phyloP scores from a whole-genome alignment of 1,140 invertebrate species.

The Heliconius himera region DNA sequence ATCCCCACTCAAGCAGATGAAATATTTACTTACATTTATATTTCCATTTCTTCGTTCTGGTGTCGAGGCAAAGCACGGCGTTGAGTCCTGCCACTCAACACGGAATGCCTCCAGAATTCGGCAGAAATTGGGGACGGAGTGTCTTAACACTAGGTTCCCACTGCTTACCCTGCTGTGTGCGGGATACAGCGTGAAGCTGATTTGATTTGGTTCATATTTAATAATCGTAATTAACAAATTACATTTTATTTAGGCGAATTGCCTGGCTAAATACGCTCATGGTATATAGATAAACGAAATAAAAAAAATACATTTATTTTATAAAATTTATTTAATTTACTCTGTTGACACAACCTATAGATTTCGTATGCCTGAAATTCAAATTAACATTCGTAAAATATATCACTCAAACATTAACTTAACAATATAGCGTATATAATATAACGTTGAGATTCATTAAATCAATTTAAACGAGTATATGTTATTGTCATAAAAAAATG shows the following conservation, averaged over 20 bases:
- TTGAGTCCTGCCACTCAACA: too few relatives aligned
- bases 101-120: too few relatives aligned
- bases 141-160: too few relatives aligned
- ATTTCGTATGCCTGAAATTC: not conserved
- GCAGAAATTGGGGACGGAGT: too few relatives aligned
- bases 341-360: constrained; percentile 10
- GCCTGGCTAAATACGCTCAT: not conserved
- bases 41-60: too few relatives aligned
- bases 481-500: not conserved
- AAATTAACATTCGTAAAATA: constrained; percentile 13
- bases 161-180: too few relatives aligned
- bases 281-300: not conserved
- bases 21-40: too few relatives aligned
- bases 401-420: constrained; percentile 1
- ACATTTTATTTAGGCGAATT: not conserved
- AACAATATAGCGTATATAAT: not conserved
- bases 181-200: too few relatives aligned
- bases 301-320: not conserved
- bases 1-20: too few relatives aligned
- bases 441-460: not conserved
- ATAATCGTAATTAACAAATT: too few relatives aligned
- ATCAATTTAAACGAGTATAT: not conserved
- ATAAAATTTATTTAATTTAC: constrained; percentile 12
- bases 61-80: too few relatives aligned
- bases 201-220: too few relatives aligned